phyloP scores from a whole-genome alignment of 2,113 vertebrate species.

The Cyprinodon tularosa region DNA sequence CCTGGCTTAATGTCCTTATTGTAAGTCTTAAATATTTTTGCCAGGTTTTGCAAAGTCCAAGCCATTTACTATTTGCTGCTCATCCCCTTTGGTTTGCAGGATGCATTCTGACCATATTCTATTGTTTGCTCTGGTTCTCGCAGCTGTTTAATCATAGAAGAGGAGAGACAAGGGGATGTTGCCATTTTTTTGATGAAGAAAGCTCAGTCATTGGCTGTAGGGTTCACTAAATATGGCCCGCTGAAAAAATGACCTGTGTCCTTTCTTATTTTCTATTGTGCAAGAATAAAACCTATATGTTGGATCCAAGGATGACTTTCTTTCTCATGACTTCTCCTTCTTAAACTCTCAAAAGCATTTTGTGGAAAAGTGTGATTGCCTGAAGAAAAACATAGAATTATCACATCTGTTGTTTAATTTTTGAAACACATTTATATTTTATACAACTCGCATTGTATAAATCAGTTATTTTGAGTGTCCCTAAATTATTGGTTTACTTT shows the following conservation, averaged over 20 bases:
- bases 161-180: constrained; percentile 39
- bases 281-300: constrained; percentile 70
- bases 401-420: constrained; percentile 29
- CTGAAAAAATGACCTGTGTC: constrained; percentile 51
- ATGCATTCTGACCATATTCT: constrained; percentile 26
- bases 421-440: constrained; percentile 34
- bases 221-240: constrained; percentile 55
- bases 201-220: constrained; percentile 47
- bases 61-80: constrained; percentile 24
- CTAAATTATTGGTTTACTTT: constrained; percentile 12
- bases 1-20: constrained; percentile 27
- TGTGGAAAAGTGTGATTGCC: constrained; percentile 27
- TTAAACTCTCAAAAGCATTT: constrained; percentile 36
- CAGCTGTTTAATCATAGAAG: constrained; percentile 48
- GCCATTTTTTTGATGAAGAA: constrained; percentile 45
- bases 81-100: constrained; percentile 25
- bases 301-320: constrained; percentile 67
- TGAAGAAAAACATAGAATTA: constrained; percentile 15
- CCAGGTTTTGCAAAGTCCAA: constrained; percentile 37
- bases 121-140: constrained; percentile 40
- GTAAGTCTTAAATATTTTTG: constrained; percentile 41
- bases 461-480: constrained; percentile 22
- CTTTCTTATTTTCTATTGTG: constrained; percentile 71
- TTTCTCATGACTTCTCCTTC: constrained; percentile 18
- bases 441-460: constrained; percentile 46